Evolutionary conservation across 2,888 invertebrate species (phyloP), one percentile per base, ranked within the genome.

Genomic region (Lochmaea capreae): DNA sequence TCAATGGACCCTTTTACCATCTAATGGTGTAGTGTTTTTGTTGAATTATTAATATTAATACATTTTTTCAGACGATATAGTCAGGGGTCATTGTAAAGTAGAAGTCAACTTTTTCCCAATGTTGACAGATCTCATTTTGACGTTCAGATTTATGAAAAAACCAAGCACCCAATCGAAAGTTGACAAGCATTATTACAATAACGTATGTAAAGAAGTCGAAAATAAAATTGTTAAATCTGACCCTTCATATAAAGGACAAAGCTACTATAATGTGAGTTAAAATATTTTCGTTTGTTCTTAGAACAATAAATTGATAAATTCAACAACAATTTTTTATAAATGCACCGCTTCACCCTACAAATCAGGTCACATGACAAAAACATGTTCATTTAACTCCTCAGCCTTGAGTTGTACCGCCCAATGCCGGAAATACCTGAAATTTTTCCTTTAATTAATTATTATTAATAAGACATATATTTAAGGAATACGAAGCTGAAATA

Each of bases 401-500:
- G 3, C 22, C 22, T 22, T 22, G 22, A n/a, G n/a, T 3, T 22
- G 22, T 22, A 22, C 22, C 22, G 22, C 22, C 22, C 22, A 22
- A 3, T 22, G 22, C 22, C 22, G 22, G 22, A 22, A 22, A 22
- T 22, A 22, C 22, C 22, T 22, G 22, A 22, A 22, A 22, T 22
- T 1, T 22, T 22, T 22, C 22, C 3, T 22, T 22, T 22, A n/a
- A n/a, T 63, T 42, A 62, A 62, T 49, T 52, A 62, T n/a, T 11
- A 16, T 66, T 49, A 22, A 43, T 67, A 26, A 52, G 16, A 43
- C 52, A 18, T 26, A 14, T 46, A 67, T 79, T 79, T 72, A 62
- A 80, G 81, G 80, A 81, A 73, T 80, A 76, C 71, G 79, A 81
- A 65, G 49, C 67, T 9, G 75, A 79, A 58, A 76, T 81, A 12